A percentile compares a stretch with the other conserved stretches of the same genome.
Evolutionary conservation across 2,797 vertebrate species (phyloP).

Genomic region (Staurois parvus): DNA sequence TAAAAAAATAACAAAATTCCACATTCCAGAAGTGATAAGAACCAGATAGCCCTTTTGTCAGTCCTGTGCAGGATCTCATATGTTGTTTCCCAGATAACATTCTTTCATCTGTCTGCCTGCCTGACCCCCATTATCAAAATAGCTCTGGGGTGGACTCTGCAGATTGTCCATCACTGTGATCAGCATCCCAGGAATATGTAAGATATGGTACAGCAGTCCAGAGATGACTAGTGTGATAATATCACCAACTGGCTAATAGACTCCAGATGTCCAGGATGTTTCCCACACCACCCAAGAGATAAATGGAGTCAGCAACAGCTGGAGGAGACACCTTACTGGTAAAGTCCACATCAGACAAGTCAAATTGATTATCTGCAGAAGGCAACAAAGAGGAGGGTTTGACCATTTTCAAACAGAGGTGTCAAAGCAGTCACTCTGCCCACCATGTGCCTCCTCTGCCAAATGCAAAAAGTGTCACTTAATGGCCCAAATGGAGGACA

Average conservation of each 20-base stretch:
- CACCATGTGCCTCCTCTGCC: constrained; percentile 73
- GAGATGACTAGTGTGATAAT: neutral
- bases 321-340: constrained; percentile 36
- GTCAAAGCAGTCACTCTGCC: constrained; percentile 63
- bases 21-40: neutral
- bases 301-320: constrained; percentile 36
- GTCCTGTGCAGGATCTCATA: neutral
- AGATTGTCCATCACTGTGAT: constrained; percentile 20
- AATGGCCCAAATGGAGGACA: constrained; percentile 52
- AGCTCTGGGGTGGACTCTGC: neutral
- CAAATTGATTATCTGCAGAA: constrained; percentile 19
- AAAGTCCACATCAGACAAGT: constrained; percentile 51
- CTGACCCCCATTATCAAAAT: constrained; percentile 2
- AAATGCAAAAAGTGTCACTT: constrained; percentile 72
- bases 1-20: neutral
- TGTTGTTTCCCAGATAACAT: constrained; percentile 64
- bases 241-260: neutral
- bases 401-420: constrained; percentile 60
- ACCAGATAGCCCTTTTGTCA: neutral
- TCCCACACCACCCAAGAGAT: constrained; percentile 33
- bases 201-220: neutral
- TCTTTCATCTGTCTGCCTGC: neutral
- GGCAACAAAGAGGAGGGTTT: constrained; percentile 59
- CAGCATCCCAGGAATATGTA: neutral
- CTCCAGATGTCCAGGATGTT: constrained; percentile 30